These are phyloP conservation scores for Callosobruchus maculatus DNA, from an alignment of 2,888 invertebrate species.

Conservation along the genomic window DNA sequence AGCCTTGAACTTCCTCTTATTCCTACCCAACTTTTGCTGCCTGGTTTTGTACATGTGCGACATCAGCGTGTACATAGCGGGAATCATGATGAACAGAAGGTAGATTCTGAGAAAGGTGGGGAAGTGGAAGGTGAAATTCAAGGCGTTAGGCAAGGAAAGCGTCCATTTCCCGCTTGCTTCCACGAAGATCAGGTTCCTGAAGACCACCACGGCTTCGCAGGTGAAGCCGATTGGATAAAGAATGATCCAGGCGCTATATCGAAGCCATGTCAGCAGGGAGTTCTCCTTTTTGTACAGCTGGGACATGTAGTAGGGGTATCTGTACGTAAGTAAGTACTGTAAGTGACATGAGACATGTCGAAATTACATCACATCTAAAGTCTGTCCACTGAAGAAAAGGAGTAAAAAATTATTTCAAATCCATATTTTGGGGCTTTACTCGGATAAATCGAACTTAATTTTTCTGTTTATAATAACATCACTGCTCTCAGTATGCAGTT, in stretches of 20 bases:
- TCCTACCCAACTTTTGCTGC: slow-evolving; percentile 58
- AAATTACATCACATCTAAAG: too few species aligned
- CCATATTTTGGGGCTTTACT: too few species aligned
- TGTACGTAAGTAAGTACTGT: too few species aligned
- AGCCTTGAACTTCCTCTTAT: not conserved
- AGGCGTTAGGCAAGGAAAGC: slow-evolving; percentile 73
- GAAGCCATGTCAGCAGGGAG: slow-evolving; percentile 79
- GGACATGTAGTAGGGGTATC: slow-evolving; percentile 90
- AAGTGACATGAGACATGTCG: too few species aligned
- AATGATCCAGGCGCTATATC: slow-evolving; percentile 92
- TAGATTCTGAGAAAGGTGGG: slow-evolving; percentile 76
- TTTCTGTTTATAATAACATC: too few species aligned
- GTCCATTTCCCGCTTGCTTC: slow-evolving; percentile 78
- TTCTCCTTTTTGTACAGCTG: slow-evolving; percentile 73
- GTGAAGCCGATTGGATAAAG: slow-evolving; percentile 88
- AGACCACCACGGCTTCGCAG: slow-evolving; percentile 78
- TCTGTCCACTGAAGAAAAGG: too few species aligned
- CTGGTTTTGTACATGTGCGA: slow-evolving; percentile 78
- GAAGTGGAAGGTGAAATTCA: slow-evolving; percentile 85
- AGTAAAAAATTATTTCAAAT: too few species aligned
- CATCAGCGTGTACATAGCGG: slow-evolving; percentile 76
- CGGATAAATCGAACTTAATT: too few species aligned
- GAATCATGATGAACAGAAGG: slow-evolving; percentile 70
- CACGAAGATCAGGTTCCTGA: slow-evolving; percentile 84
- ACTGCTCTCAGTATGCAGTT: too few species aligned